Conservation (phyloP, 2,113 vertebrate genomes). For the Chaetorhynchus papuensis region DNA sequence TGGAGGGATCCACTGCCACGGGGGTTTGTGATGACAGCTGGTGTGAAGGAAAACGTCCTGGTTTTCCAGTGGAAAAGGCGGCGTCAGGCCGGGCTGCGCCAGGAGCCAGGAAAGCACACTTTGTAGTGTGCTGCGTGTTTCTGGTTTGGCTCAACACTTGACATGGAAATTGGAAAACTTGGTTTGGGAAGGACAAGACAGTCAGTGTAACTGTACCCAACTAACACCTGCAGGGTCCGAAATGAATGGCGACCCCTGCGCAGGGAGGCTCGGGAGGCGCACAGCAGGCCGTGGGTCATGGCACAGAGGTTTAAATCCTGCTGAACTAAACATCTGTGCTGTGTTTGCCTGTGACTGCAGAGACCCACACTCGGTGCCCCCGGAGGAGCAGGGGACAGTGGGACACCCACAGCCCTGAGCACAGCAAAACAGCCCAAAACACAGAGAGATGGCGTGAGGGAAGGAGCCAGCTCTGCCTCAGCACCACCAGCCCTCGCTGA, state of each 20-base stretch:
- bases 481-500: background rate
- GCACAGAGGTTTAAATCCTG: background rate
- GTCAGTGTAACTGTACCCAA: background rate
- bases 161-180: background rate
- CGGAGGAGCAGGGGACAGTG: accelerated
- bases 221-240: accelerated
- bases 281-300: accelerated
- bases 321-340: background rate
- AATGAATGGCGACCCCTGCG: background rate
- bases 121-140: background rate
- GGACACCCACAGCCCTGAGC: background rate
- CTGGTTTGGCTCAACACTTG: background rate
- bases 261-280: accelerated
- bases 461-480: background rate
- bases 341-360: accelerated
- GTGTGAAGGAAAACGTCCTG: background rate
- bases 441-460: accelerated
- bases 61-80: background rate
- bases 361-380: background rate
- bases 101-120: background rate
- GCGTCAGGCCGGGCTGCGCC: background rate
- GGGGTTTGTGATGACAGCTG: background rate
- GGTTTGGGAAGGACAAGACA: background rate
- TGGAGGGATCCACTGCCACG: background rate
- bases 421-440: accelerated